phyloP scores from a whole-genome alignment of 2,888 invertebrate genomes.

The Rhaphigaster nebulosa region DNA sequence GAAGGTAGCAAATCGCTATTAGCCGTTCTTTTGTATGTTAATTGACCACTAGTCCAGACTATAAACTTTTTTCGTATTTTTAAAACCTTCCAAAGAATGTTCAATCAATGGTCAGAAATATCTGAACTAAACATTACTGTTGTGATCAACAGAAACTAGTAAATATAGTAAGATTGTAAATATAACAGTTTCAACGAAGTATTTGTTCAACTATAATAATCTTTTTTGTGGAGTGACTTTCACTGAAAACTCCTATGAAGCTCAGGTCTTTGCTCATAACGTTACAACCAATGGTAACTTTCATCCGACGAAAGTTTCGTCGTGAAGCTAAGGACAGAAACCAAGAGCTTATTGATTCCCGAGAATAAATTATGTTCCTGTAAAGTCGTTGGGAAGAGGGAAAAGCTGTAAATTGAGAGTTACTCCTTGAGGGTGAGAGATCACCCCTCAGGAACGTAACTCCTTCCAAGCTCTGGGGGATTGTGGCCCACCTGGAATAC shows the following conservation, averaged over 20 bases:
- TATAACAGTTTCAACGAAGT: too few relatives aligned
- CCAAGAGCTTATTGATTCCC: neutral
- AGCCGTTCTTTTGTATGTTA: too few relatives aligned
- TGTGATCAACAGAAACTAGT: too few relatives aligned
- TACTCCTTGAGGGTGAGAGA: slow-evolving; percentile 26
- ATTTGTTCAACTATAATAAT: too few relatives aligned
- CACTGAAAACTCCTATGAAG: neutral
- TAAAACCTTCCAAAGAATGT: too few relatives aligned
- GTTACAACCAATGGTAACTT: neutral
- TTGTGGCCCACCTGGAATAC: slow-evolving; percentile 17
- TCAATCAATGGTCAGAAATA: too few relatives aligned
- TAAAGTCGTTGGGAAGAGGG: slow-evolving; percentile 22
- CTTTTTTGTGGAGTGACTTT: too few relatives aligned
- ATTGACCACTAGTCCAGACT: too few relatives aligned
- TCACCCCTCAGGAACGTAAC: slow-evolving; percentile 22
- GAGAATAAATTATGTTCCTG: slow-evolving; percentile 16
- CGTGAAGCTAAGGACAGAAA: neutral
- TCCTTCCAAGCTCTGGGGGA: neutral
- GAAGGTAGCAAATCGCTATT: too few relatives aligned
- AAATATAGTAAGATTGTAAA: too few relatives aligned
- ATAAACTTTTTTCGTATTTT: too few relatives aligned
- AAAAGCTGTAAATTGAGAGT: slow-evolving; percentile 26
- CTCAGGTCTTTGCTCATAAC: neutral
- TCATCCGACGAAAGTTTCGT: neutral
- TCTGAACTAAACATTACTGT: too few relatives aligned